A percentile compares a stretch with the other conserved stretches of the same genome.
These are phyloP conservation scores for Agapornis roseicollis DNA, from an alignment of 2,113 vertebrate genomes.

Conservation along the genomic window DNA sequence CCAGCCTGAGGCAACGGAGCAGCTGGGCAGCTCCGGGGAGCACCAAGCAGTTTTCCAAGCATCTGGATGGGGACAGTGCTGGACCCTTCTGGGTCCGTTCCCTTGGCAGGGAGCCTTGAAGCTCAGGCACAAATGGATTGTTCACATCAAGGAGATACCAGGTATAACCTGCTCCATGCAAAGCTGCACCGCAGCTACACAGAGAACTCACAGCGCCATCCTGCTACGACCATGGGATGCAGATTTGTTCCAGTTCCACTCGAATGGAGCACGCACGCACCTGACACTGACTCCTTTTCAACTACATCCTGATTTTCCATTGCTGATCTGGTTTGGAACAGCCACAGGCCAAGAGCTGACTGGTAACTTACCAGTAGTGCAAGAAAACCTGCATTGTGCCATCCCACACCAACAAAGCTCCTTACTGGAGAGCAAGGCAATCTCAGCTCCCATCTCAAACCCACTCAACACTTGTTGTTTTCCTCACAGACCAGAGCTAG, in stretches of 20 bases:
- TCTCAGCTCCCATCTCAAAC: background rate
- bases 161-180: rapidly evolving
- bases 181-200: background rate
- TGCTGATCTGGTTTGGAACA: background rate
- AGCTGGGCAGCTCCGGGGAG: background rate
- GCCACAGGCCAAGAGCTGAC: background rate
- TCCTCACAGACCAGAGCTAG: background rate
- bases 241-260: background rate
- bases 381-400: background rate
- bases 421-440: background rate
- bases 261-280: background rate
- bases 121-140: rapidly evolving
- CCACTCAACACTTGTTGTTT: background rate
- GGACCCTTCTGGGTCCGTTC: rapidly evolving
- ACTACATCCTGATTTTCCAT: background rate
- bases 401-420: background rate
- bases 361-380: rapidly evolving
- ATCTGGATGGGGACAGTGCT: rapidly evolving
- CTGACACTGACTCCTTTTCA: background rate
- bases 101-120: background rate
- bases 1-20: rapidly evolving
- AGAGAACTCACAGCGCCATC: rapidly evolving
- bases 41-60: rapidly evolving
- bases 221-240: rapidly evolving
- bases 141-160: rapidly evolving